phyloP scores from a whole-genome alignment of 1,140 invertebrate species.

The Drosophila bocqueti region DNA sequence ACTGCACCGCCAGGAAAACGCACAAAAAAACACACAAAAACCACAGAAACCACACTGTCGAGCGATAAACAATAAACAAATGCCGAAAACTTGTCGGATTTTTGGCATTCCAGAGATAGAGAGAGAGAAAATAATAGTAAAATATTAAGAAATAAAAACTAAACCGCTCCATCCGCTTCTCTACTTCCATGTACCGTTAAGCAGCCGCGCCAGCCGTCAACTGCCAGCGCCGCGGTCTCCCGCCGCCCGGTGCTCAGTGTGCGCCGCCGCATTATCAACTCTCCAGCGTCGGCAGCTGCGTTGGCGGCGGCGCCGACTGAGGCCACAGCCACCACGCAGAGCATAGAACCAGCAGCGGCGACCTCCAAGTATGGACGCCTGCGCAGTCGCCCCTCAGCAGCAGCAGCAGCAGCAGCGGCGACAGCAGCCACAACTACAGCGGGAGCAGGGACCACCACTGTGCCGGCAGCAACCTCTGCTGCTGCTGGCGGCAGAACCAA shows the following conservation, averaged over 20 bases:
- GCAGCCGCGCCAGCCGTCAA: conserved; percentile 73
- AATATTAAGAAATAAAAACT: neutral
- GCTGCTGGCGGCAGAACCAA: conserved; percentile 37
- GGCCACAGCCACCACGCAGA: conserved; percentile 41
- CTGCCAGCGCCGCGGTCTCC: conserved; percentile 45
- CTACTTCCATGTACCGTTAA: conserved; percentile 55
- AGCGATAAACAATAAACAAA: conserved; percentile 24
- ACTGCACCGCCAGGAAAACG: conserved; percentile 51
- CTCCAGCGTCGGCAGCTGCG: conserved; percentile 46
- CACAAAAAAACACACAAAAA: conserved; percentile 25
- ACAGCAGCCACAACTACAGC: conserved; percentile 12
- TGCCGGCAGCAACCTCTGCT: conserved; percentile 28
- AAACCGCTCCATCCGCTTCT: conserved; percentile 23
- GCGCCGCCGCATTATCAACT: conserved; percentile 77
- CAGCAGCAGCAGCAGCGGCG: conserved; percentile 32
- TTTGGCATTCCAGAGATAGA: conserved; percentile 9
- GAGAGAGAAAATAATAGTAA: neutral
- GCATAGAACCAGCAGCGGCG: conserved; percentile 47
- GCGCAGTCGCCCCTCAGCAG: conserved; percentile 49
- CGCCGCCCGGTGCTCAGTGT: conserved; percentile 78
- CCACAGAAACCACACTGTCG: conserved; percentile 8
- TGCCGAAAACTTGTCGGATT: neutral
- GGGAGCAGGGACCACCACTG: conserved; percentile 15
- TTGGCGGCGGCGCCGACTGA: conserved; percentile 33
- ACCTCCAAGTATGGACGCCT: conserved; percentile 67